Conservation (phyloP, 1,140 invertebrate species). For the Orius insidiosus region DNA sequence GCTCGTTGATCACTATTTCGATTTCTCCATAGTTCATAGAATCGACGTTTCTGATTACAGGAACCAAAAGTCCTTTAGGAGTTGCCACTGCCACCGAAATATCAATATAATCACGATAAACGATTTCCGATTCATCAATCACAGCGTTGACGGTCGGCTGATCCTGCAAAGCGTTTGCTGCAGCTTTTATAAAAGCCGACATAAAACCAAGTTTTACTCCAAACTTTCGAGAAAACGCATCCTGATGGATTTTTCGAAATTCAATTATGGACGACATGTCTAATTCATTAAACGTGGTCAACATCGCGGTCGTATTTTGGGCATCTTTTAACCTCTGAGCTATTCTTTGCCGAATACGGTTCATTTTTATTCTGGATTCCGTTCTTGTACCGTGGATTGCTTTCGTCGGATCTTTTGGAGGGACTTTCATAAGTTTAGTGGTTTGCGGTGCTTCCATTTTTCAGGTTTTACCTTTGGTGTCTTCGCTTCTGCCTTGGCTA, state of each 20-base stretch:
- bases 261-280: conserved; percentile 96
- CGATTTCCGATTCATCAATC: conserved; percentile 85
- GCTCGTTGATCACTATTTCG: conserved; percentile 68
- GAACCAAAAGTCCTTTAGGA: conserved; percentile 95
- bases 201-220: conserved; percentile 94
- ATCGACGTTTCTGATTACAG: conserved; percentile 90
- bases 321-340: conserved; percentile 93
- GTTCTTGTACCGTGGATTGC: conserved; percentile 74
- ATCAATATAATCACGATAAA: conserved; percentile 95
- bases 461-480: not conserved
- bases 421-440: conserved; percentile 33
- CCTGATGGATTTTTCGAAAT: conserved; percentile 75
- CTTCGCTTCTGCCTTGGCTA: not conserved
- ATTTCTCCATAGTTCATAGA: conserved; percentile 93
- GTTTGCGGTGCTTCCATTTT: not conserved
- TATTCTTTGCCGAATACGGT: conserved; percentile 86
- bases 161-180: conserved; percentile 81
- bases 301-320: conserved; percentile 95
- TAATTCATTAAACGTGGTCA: conserved; percentile 98
- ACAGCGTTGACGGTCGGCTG: conserved; percentile 96
- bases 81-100: conserved; percentile 97
- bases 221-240: conserved; percentile 77
- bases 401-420: conserved; percentile 62
- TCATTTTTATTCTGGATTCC: conserved; percentile 95
- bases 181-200: conserved; percentile 93